Conservation (phyloP, 2,113 vertebrate species). For the Hyperoodon ampullatus region DNA sequence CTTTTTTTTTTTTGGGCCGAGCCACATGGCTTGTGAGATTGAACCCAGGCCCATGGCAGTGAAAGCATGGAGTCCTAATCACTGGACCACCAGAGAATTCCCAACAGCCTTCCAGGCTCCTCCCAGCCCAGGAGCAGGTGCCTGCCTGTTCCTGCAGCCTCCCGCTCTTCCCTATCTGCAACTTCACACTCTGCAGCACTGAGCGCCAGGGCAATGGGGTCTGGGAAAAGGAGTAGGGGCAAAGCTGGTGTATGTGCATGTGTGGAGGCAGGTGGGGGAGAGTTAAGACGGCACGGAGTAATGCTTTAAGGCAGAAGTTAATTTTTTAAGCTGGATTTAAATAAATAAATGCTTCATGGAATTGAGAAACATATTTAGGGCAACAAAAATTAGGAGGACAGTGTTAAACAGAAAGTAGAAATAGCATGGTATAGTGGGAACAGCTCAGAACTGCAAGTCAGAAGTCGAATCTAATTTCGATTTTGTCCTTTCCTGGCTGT, state of each 20-base stretch:
- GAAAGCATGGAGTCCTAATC: too few relatives aligned
- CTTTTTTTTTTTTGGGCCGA: too few relatives aligned
- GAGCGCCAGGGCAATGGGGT: neutral
- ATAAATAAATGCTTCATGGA: slow-evolving; percentile 11
- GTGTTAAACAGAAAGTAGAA: slow-evolving; percentile 33
- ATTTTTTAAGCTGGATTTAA: slow-evolving; percentile 27
- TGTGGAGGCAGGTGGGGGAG: neutral
- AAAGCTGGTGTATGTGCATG: neutral
- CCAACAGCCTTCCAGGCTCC: neutral
- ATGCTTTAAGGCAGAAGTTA: neutral
- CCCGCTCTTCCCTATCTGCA: neutral
- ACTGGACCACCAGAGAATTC: too few relatives aligned
- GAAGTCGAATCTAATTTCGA: neutral
- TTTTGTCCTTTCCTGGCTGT: neutral
- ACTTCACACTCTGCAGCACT: neutral
- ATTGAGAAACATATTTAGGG: neutral
- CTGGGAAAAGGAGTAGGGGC: neutral
- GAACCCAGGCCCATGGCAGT: too few relatives aligned
- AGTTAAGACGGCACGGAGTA: neutral
- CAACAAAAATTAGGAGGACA: neutral
- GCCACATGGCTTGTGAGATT: too few relatives aligned
- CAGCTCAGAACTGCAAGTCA: neutral
- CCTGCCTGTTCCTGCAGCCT: neutral
- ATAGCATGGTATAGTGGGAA: neutral
- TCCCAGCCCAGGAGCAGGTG: neutral